Evolutionary conservation across 2,888 invertebrate genomes (phyloP).

Genomic region (Pocota personata): DNA sequence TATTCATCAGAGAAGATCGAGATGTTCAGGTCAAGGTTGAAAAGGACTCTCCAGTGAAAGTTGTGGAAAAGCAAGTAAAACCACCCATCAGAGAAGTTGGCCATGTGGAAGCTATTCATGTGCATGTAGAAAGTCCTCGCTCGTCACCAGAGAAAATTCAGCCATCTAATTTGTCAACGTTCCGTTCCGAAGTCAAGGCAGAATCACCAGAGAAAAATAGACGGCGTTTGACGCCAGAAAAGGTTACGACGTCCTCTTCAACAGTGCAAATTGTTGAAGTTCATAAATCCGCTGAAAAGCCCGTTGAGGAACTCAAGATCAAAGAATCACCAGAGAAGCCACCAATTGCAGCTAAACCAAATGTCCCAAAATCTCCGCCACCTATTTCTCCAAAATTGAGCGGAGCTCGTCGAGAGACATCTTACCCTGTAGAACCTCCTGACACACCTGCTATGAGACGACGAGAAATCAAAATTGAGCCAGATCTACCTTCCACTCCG

Average conservation of each 20-base stretch:
- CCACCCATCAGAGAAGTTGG: constrained; percentile 71
- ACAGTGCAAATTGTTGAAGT: constrained; percentile 8
- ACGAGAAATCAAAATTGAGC: constrained; percentile 46
- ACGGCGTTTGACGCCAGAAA: background rate
- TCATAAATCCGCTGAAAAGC: background rate
- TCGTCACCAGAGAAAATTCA: constrained; percentile 59
- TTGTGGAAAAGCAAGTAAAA: constrained; percentile 43
- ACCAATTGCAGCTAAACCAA: constrained; percentile 61
- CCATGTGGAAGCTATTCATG: constrained; percentile 75
- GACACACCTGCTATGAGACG: constrained; percentile 62
- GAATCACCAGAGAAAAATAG: constrained; percentile 7
- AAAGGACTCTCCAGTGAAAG: constrained; percentile 38
- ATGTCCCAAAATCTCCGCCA: constrained; percentile 40
- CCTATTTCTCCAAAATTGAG: constrained; percentile 28
- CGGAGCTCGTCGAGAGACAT: background rate
- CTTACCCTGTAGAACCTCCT: constrained; percentile 24
- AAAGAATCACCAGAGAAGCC: constrained; percentile 50
- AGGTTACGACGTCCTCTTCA: background rate
- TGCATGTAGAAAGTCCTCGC: constrained; percentile 74
- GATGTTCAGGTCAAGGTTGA: background rate
- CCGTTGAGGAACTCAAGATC: constrained; percentile 22
- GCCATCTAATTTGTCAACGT: constrained; percentile 41
- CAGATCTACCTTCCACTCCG: constrained; percentile 28
- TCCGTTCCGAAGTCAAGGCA: constrained; percentile 19
- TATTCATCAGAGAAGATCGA: constrained; percentile 49